Conservation (phyloP, 2,888 invertebrate genomes). For the Ormyrus thymus region DNA sequence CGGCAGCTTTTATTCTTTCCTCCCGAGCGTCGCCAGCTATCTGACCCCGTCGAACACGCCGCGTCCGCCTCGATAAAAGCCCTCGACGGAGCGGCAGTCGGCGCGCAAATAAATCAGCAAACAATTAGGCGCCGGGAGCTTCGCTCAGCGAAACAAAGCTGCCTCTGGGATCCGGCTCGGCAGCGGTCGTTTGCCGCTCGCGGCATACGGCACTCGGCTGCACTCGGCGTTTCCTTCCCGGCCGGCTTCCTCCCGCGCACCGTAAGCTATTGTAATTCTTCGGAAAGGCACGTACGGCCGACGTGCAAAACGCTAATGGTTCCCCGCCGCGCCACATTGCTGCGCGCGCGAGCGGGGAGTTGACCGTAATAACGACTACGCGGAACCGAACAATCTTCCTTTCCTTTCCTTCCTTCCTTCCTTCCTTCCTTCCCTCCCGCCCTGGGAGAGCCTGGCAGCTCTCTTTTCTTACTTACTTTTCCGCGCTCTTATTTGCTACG, state of each 20-base stretch:
- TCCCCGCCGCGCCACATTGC: slow-evolving; percentile 39
- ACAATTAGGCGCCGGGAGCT: slow-evolving; percentile 15
- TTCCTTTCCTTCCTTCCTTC: slow-evolving; percentile 49
- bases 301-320: slow-evolving; percentile 62
- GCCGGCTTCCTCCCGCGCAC: slow-evolving; percentile 14
- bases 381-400: slow-evolving; percentile 58
- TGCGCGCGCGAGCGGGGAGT: slow-evolving; percentile 36
- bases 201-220: neutral
- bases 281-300: slow-evolving; percentile 63
- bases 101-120: slow-evolving; percentile 25
- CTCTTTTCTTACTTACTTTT: no score
- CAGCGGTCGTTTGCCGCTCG: slow-evolving; percentile 14
- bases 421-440: no score
- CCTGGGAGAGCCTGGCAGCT: no score
- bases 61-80: no score
- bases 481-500: no score
- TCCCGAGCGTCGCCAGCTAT: no score
- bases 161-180: slow-evolving; percentile 1
- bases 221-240: slow-evolving; percentile 16
- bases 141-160: slow-evolving; percentile 51
- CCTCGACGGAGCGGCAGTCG: neutral
- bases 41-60: no score
- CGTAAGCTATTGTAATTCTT: slow-evolving; percentile 61
- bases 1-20: no score
- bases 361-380: slow-evolving; percentile 58